Conservation (phyloP, 2,888 invertebrate species). For the Ophion costatus region DNA sequence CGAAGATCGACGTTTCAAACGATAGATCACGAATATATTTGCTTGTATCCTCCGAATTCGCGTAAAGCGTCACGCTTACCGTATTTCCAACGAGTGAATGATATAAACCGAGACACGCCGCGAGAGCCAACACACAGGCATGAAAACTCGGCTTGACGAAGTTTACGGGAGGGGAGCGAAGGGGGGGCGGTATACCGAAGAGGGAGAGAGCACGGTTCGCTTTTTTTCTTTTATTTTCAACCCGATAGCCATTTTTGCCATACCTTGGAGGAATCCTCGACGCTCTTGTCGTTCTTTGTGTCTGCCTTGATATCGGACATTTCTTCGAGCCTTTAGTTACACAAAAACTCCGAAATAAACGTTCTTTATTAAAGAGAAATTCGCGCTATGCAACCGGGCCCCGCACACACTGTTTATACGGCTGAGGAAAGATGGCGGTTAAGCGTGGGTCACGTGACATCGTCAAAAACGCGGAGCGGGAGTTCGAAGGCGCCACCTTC, state of each 20-base stretch:
- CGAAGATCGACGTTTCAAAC: neutral
- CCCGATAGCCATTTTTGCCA: conserved; percentile 64
- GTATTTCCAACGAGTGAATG: conserved; percentile 39
- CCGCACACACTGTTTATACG: conserved; percentile 85
- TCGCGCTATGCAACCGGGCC: conserved; percentile 84
- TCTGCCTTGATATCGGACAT: conserved; percentile 83
- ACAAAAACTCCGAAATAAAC: conserved; percentile 81
- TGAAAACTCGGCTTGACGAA: conserved; percentile 82
- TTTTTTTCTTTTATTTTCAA: conserved; percentile 49
- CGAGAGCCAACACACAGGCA: conserved; percentile 73
- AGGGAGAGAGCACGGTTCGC: conserved; percentile 45
- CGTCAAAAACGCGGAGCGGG: conserved; percentile 79
- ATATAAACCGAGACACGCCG: conserved; percentile 69
- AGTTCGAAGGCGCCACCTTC: conserved; percentile 75
- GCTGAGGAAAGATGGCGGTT: conserved; percentile 86
- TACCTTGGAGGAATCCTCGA: conserved; percentile 83
- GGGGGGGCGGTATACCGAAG: conserved; percentile 10
- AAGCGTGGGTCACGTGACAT: conserved; percentile 86
- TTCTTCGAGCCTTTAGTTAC: conserved; percentile 75
- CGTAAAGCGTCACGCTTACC: conserved; percentile 29
- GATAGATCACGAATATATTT: conserved; percentile 17
- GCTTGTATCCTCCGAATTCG: conserved; percentile 4
- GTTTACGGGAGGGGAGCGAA: conserved; percentile 65
- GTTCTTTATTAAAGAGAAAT: conserved; percentile 79
- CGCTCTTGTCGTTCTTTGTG: conserved; percentile 82